These are phyloP conservation scores for Panopea generosa DNA, from an alignment of 2,888 invertebrate genomes.

Conservation along the genomic window DNA sequence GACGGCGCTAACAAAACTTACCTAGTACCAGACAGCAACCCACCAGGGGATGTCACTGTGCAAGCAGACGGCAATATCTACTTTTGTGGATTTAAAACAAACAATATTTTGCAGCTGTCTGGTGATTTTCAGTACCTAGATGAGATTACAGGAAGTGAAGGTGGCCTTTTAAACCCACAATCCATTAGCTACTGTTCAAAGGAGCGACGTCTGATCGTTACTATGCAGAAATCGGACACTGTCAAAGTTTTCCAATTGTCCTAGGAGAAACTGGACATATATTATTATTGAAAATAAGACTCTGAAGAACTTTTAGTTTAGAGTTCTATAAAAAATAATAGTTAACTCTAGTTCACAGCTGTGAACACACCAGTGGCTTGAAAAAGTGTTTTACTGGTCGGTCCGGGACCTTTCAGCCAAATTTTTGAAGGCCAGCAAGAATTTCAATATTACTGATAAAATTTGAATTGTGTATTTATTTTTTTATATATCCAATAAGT, in stretches of 20 bases:
- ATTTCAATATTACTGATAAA: too few relatives aligned
- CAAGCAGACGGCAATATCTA: slow-evolving; percentile 46
- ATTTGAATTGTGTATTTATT: too few relatives aligned
- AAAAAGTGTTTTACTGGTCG: too few relatives aligned
- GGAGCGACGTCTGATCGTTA: slow-evolving; percentile 39
- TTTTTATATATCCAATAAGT: too few relatives aligned
- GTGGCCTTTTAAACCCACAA: slow-evolving; percentile 44
- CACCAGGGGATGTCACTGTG: slow-evolving; percentile 43
- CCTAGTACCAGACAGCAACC: slow-evolving; percentile 29
- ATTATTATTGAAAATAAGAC: neutral
- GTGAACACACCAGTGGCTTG: too few relatives aligned
- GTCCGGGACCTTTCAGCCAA: too few relatives aligned
- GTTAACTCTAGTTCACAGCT: too few relatives aligned
- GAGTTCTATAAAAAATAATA: too few relatives aligned
- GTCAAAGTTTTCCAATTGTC: slow-evolving; percentile 51
- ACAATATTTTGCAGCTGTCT: slow-evolving; percentile 38
- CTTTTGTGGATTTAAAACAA: slow-evolving; percentile 50
- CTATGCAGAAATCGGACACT: slow-evolving; percentile 56
- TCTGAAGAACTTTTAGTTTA: too few relatives aligned
- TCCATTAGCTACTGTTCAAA: slow-evolving; percentile 41
- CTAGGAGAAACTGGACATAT: slow-evolving; percentile 1
- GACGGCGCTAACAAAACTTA: slow-evolving; percentile 8
- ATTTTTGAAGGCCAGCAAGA: too few relatives aligned
- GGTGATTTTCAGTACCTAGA: slow-evolving; percentile 9
- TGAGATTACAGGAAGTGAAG: slow-evolving; percentile 40